A percentile compares a stretch with the other conserved stretches of the same genome.
These are phyloP conservation scores for Lathamus discolor DNA, from an alignment of 2,113 vertebrate genomes.

Conservation along the genomic window DNA sequence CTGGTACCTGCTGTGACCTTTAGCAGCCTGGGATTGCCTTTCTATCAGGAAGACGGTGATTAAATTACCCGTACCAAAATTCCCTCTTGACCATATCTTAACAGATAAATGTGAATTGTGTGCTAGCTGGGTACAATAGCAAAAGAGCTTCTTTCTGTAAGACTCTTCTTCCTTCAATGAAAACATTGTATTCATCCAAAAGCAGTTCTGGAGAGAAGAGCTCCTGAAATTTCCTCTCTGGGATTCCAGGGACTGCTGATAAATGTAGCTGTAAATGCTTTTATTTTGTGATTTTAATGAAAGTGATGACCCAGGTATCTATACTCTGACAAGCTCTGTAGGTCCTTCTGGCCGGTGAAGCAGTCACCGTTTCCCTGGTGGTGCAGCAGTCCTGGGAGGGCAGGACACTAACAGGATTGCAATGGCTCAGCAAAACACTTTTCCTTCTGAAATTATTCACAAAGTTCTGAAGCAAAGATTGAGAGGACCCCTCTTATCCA, in stretches of 20 bases:
- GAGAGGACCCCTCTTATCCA: neutral
- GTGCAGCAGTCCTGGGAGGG: neutral
- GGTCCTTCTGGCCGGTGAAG: neutral
- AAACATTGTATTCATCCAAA: neutral
- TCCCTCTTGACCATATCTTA: neutral
- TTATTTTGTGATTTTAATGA: constrained; percentile 16
- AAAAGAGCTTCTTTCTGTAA: neutral
- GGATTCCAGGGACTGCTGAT: neutral
- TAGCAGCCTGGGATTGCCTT: neutral
- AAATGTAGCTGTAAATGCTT: neutral
- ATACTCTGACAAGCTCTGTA: neutral
- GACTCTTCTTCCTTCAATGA: neutral
- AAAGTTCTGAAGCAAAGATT: neutral
- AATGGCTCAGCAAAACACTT: neutral
- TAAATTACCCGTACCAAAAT: neutral
- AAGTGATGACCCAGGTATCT: neutral
- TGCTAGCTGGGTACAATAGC: neutral
- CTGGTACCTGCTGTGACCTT: neutral
- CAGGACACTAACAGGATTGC: neutral
- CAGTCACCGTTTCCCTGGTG: neutral
- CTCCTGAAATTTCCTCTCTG: neutral
- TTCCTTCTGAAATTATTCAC: neutral
- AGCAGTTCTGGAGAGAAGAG: neutral
- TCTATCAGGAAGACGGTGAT: neutral
- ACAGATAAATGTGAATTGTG: neutral